Evolutionary conservation across 1,140 invertebrate genomes (phyloP).

Genomic region (Lepidostoma basale): DNA sequence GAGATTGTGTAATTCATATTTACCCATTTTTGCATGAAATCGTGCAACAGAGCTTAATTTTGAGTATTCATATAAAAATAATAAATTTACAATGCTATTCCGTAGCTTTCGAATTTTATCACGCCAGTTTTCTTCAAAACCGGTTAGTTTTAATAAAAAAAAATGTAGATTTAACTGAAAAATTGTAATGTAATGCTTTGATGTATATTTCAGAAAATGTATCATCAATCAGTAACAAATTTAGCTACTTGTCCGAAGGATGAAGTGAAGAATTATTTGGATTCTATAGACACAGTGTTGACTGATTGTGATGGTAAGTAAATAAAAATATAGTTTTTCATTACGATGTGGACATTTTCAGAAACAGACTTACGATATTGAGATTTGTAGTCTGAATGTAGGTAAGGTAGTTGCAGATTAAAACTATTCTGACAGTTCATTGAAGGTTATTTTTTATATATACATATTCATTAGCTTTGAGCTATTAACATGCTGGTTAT

Average conservation of each 20-base stretch:
- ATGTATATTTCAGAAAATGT: constrained; percentile 28
- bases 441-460: no score
- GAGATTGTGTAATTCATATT: no score
- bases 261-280: constrained; percentile 68
- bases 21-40: no score
- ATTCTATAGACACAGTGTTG: constrained; percentile 79
- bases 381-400: no score
- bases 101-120: not conserved
- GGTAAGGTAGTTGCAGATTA: no score
- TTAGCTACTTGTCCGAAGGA: constrained; percentile 42
- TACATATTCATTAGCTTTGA: no score
- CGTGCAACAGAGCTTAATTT: no score
- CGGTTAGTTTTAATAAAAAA: constrained; percentile 8
- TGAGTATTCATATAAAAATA: no score
- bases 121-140: constrained; percentile 15
- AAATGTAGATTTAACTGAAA: not conserved
- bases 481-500: no score
- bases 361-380: no score
- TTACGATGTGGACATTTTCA: no score
- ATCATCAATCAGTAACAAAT: constrained; percentile 3
- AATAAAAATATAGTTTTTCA: not conserved
- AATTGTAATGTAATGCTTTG: not conserved
- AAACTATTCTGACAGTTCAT: no score
- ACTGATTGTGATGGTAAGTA: constrained; percentile 83
- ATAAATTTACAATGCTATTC: constrained; percentile 5